Percentiles rank a stretch among this genome's conserved stretches.
Evolutionary conservation across 2,797 vertebrate genomes (phyloP).

Genomic region (Acanthurus lineatus): DNA sequence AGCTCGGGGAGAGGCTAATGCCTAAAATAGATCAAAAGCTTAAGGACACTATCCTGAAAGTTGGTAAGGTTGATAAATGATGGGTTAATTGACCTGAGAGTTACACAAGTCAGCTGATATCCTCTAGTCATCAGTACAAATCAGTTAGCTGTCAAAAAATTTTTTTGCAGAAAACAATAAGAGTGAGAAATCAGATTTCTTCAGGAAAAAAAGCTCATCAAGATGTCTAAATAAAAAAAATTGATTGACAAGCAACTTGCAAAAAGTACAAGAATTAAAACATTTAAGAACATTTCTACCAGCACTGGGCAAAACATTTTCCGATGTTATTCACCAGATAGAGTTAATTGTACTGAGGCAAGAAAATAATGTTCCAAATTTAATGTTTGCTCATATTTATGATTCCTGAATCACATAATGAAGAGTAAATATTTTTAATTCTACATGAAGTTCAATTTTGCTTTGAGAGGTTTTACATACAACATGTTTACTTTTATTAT

Average conservation of each 20-base stretch:
- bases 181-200: no score
- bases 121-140: neutral
- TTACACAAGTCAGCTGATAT: neutral
- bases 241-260: neutral
- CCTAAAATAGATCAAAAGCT: rapidly evolving
- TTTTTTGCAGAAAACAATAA: neutral
- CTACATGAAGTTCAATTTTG: no score
- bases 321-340: no score
- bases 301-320: neutral
- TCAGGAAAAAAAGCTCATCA: neutral
- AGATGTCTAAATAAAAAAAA: neutral
- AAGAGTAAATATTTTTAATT: no score
- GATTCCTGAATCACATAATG: no score
- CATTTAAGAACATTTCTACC: neutral
- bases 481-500: no score
- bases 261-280: neutral
- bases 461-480: no score
- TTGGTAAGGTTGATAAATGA: constrained; percentile 42
- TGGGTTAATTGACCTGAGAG: neutral
- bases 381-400: no score
- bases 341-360: no score
- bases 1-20: neutral
- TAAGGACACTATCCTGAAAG: constrained; percentile 16
- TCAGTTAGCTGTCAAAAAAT: neutral
- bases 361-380: no score